Evolutionary conservation across 2,797 vertebrate species (phyloP), one percentile per base, ranked within the genome.

Genomic region (Channallabes apus): DNA sequence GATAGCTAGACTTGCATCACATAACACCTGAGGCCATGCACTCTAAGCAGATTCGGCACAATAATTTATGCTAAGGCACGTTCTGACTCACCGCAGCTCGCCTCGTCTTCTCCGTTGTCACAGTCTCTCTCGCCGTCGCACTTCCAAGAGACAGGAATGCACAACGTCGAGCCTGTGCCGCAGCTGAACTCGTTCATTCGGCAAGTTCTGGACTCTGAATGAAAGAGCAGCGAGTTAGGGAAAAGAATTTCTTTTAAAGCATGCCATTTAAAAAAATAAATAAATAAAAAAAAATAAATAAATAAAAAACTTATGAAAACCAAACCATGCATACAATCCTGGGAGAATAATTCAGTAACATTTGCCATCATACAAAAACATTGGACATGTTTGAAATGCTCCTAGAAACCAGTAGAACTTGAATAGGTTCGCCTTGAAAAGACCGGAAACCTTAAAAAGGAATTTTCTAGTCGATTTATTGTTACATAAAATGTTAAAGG

Each of bases 121-220:
- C 98, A 99, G 94, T 99, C 98, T 89, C 91, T 96, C 93, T 99
- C 97, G 84, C 97, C 97, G 87, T 99, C 98, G 90, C 98, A 99
- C 87, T 97, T 96, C 98, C 98, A 99, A 93, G 96, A 98, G 82
- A 95, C 71, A 6, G 98, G 97, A 91, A 99, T 97, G 86, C 98
- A 99, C 88, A 97, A 97, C 51, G 96, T 96, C 88, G 97, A 97
- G 78, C 94, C 96, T 2, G 95, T 92, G 7, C 97, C 97, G 90
- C 98, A 99, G 94, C 96, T 97, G 88, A 99, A 96, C 94, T 99
- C 97, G 80, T 97, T 98, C 89, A 95, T 91, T 65, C 95, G 96
- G 90, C 98, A 99, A 1, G 97, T 99, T 94, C 97, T 96, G 87
- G 95, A 95, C 92, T 99, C 98, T 99, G 90, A 59, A 65, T 27